Percentiles rank a stretch among this genome's conserved stretches.
Evolutionary conservation across 2,113 vertebrate genomes (phyloP).

Genomic region (Saccopteryx bilineata): DNA sequence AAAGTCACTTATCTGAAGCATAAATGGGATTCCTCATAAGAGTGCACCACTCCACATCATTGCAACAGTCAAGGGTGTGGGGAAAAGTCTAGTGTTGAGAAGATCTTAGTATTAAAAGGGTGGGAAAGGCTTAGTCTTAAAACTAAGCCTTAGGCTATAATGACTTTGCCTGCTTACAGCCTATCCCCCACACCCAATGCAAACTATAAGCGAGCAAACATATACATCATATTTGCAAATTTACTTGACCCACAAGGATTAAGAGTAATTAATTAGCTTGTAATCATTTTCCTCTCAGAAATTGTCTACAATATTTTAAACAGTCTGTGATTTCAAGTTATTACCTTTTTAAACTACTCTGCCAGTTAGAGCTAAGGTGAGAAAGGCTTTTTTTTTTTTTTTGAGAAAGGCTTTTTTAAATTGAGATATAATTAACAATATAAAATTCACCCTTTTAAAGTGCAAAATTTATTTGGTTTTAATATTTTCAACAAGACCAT

Average conservation of each 20-base stretch:
- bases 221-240: no score
- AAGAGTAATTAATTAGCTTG: slow-evolving; percentile 16
- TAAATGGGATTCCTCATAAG: no score
- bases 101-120: no score
- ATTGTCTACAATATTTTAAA: slow-evolving; percentile 46
- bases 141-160: no score
- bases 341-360: slow-evolving; percentile 37
- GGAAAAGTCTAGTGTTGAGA: no score
- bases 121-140: no score
- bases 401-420: neutral
- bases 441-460: slow-evolving; percentile 24
- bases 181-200: no score
- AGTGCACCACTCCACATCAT: no score
- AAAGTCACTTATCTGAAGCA: no score
- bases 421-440: neutral
- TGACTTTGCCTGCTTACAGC: no score
- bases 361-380: slow-evolving; percentile 4
- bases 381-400: neutral
- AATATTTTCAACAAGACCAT: neutral
- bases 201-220: no score
- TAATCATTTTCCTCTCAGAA: slow-evolving; percentile 31
- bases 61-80: no score
- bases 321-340: slow-evolving; percentile 39
- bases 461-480: neutral
- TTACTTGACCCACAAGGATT: neutral